Conservation (phyloP, 2,113 vertebrate genomes). For the Oostethus manadensis region DNA sequence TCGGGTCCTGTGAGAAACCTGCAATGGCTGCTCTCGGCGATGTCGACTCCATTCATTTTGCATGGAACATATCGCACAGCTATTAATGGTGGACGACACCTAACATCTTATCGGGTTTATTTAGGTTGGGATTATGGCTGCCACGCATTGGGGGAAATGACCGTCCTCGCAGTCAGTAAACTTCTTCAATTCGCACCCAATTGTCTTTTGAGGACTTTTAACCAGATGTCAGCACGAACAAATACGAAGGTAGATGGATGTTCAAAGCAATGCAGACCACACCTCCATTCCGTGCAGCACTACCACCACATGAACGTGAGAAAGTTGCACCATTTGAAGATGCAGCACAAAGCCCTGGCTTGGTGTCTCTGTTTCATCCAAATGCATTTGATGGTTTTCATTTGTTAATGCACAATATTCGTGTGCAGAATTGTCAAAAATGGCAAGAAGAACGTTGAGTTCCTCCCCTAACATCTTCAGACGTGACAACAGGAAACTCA, state of each 20-base stretch:
- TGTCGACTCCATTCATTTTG: constrained; percentile 15
- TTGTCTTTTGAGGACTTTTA: not conserved
- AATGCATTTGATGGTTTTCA: constrained; percentile 1
- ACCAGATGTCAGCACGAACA: not conserved
- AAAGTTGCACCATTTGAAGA: not conserved
- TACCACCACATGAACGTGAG: not conserved
- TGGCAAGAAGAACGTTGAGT: constrained; percentile 7
- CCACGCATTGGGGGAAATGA: not conserved
- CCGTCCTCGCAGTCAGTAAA: not conserved
- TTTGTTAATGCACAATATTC: not conserved
- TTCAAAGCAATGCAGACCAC: not conserved
- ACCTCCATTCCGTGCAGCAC: not conserved
- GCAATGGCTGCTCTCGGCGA: constrained; percentile 23
- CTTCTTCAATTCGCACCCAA: not conserved
- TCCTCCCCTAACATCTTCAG: constrained; percentile 17
- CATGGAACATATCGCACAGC: not conserved
- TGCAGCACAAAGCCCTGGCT: not conserved
- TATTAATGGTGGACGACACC: not conserved
- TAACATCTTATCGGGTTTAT: not conserved
- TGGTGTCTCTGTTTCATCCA: not conserved
- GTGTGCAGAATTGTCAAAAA: constrained; percentile 1
- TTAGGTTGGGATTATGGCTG: not conserved
- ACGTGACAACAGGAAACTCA: constrained; percentile 49
- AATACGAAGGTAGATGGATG: not conserved
- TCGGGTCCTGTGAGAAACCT: constrained; percentile 11